phyloP scores from a whole-genome alignment of 2,888 invertebrate genomes.

The Eupithecia pulchellata region DNA sequence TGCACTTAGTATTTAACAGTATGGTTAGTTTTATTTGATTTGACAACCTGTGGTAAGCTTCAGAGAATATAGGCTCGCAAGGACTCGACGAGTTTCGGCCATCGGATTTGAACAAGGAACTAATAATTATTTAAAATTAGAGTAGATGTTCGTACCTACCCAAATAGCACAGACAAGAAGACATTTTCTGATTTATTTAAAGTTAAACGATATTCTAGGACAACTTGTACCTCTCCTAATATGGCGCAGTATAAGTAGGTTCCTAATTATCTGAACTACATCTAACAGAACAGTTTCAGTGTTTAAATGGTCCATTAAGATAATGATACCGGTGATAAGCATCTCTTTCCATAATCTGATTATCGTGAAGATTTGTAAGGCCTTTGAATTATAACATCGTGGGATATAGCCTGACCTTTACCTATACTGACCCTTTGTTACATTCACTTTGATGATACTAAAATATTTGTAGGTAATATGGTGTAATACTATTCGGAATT shows the following conservation, averaged over 20 bases:
- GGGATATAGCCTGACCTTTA: not conserved
- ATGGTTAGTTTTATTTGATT: not conserved
- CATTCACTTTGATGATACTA: no score
- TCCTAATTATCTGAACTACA: slow-evolving; percentile 32
- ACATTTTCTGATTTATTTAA: not conserved
- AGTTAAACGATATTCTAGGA: not conserved
- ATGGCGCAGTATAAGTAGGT: not conserved
- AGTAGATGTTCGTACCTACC: no score
- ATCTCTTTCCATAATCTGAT: slow-evolving; percentile 18
- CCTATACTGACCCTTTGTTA: not conserved
- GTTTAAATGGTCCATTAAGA: slow-evolving; percentile 30
- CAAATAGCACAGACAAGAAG: no score
- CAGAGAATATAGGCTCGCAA: not conserved
- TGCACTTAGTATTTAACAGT: no score
- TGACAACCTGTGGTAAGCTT: not conserved
- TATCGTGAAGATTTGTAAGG: slow-evolving; percentile 5
- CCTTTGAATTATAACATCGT: slow-evolving; percentile 8
- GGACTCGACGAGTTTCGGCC: not conserved
- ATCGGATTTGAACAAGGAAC: no score
- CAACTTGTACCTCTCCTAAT: not conserved
- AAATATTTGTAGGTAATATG: no score
- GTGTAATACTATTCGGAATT: no score
- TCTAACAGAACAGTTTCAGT: slow-evolving; percentile 20
- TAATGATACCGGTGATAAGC: slow-evolving; percentile 14
- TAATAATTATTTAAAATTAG: no score